phyloP scores from a whole-genome alignment of 2,888 invertebrate genomes.

The Isoperla grammatica region DNA sequence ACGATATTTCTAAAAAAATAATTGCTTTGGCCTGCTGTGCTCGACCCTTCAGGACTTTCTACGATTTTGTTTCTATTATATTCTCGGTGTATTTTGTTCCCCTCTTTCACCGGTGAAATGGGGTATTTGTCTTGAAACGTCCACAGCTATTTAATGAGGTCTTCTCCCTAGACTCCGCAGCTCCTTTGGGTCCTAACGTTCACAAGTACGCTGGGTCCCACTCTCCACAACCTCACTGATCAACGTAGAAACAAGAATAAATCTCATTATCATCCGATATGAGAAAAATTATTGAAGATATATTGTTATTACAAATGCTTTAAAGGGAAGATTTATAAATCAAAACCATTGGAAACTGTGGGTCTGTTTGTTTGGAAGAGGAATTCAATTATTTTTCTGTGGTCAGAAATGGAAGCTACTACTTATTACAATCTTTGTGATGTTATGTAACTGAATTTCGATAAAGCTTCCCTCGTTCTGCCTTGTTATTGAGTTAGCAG shows the following conservation, averaged over 20 bases:
- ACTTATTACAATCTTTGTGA: constrained; percentile 1
- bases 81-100: too few relatives aligned
- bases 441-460: constrained; percentile 1
- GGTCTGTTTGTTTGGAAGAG: neutral
- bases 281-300: too few relatives aligned
- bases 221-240: neutral
- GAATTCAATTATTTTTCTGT: neutral
- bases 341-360: neutral
- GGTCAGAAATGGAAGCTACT: neutral
- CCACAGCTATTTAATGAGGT: neutral
- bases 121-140: neutral
- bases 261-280: neutral
- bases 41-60: too few relatives aligned
- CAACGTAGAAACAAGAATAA: neutral
- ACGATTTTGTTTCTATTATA: too few relatives aligned
- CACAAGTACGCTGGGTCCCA: neutral
- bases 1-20: too few relatives aligned
- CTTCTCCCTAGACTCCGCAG: neutral
- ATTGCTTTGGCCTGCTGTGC: too few relatives aligned
- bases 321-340: neutral
- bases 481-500: neutral
- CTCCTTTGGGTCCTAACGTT: neutral
- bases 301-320: too few relatives aligned
- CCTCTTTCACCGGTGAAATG: neutral
- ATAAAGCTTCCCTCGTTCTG: neutral